Base-by-base conservation (phyloP, 2,888 invertebrate species). In the Ennomos erosarius region DNA sequence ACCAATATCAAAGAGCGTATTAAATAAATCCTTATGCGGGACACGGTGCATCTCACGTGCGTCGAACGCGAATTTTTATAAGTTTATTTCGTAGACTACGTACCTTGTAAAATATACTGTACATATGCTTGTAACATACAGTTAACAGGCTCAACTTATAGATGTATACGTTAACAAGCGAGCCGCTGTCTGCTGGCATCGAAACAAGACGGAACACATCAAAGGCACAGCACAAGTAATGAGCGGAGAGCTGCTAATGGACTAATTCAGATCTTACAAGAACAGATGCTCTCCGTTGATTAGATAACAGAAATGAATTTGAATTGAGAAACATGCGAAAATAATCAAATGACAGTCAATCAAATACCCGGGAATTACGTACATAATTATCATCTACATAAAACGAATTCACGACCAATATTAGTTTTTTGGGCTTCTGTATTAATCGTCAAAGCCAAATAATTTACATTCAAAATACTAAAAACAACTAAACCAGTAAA, bases 31-130 rank as follows among this genome's bases (percentile, higher is more conserved):
- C 65, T 71, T 78, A 82, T 79, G 80, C 79, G 64, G 70, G 71
- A 69, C 82, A 73, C 75, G 76, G 74, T 77, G 75, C 76, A 73
- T 74, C 69, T 72, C 78, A 78, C 86, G 88, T 87, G 87, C 78
- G 68, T 67, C 65, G 88, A 85, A 85, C 81, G 69, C 82, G 82
- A 88, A 90, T 87, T 81, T 79, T 73, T 81, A 77, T 78, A 80
- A 75, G 79, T 82, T 84, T 5, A 26, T 6, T 26, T 26, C 26
- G 26, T 5, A 42, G 42, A 51, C 26, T 45, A 51, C 40, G 26
- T 40, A 40, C 34, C 35, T 42, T 44, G 26, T 26, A 26, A 26
- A 26, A 26, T 26, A 26, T 26, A 26, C n/a, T 39, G 34, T 33
- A n/a, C n/a, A n/a, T n/a, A 44, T 39, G 38, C 11, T 53, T n/a